Percentiles rank a stretch among this genome's conserved stretches.
Evolutionary conservation across 2,113 vertebrate species (phyloP).

Genomic region (Protobothrops flavoviridis): DNA sequence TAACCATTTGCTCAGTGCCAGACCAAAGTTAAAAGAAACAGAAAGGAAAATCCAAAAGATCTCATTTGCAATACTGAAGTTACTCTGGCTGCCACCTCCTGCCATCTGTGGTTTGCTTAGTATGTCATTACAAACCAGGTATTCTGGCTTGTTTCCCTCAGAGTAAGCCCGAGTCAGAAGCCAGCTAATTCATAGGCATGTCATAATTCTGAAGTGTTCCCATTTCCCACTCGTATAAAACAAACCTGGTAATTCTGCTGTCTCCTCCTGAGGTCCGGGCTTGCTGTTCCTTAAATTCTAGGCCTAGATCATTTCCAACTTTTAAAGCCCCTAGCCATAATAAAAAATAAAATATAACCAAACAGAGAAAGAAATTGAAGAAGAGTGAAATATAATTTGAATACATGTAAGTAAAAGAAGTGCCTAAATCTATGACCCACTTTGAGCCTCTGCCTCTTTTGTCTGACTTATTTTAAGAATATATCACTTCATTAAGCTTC

Average conservation of each 20-base stretch:
- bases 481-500: not conserved
- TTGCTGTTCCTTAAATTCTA: not conserved
- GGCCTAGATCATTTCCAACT: not conserved
- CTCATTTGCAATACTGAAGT: not conserved
- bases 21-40: not conserved
- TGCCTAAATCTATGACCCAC: not conserved
- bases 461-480: not conserved
- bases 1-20: not conserved
- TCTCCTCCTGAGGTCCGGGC: not conserved
- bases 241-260: not conserved
- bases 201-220: not conserved
- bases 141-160: not conserved
- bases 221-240: not conserved
- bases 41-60: not conserved
- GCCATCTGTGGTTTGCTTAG: not conserved
- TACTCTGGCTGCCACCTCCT: not conserved
- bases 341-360: not conserved
- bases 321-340: not conserved
- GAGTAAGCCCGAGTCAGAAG: not conserved
- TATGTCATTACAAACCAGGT: not conserved
- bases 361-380: not conserved
- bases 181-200: not conserved
- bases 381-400: not conserved
- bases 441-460: not conserved
- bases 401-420: not conserved